Conservation (phyloP, 2,888 invertebrate genomes). For the Pheosia gnoma region DNA sequence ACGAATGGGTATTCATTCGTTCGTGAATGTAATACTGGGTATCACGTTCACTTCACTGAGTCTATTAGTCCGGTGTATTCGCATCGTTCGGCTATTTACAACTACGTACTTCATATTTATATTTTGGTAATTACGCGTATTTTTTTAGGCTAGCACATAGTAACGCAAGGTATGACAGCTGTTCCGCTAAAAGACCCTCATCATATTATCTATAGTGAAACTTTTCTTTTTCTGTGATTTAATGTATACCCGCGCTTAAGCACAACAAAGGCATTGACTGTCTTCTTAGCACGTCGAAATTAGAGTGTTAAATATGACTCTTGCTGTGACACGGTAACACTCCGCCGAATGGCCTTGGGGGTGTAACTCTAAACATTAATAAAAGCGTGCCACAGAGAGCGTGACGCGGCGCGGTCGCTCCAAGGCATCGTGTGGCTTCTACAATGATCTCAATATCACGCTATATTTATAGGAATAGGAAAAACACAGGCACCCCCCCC, state of each 20-base stretch:
- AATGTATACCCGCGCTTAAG: background rate
- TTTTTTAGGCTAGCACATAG: no score
- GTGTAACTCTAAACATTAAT: slow-evolving; percentile 55
- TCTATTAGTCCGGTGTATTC: slow-evolving; percentile 40
- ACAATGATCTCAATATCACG: slow-evolving; percentile 22
- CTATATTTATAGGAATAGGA: background rate
- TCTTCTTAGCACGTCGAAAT: slow-evolving; percentile 10
- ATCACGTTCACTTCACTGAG: slow-evolving; percentile 63
- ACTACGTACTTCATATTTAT: no score
- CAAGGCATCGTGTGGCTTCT: slow-evolving; percentile 30
- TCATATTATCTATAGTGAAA: no score
- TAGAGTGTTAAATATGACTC: slow-evolving; percentile 37
- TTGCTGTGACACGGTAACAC: slow-evolving; percentile 25
- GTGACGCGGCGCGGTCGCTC: slow-evolving; percentile 29
- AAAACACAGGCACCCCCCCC: no score
- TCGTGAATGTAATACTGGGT: slow-evolving; percentile 62
- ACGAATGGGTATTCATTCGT: slow-evolving; percentile 63
- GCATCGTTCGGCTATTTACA: background rate
- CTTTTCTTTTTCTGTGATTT: background rate
- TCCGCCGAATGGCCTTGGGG: slow-evolving; percentile 20
- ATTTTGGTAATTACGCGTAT: no score
- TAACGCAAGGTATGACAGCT: no score
- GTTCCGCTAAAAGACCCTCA: no score
- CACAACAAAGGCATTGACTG: background rate
- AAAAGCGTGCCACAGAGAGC: slow-evolving; percentile 40